Base-by-base conservation (phyloP, 1,140 invertebrate species). In the Armadillidium nasatum region DNA sequence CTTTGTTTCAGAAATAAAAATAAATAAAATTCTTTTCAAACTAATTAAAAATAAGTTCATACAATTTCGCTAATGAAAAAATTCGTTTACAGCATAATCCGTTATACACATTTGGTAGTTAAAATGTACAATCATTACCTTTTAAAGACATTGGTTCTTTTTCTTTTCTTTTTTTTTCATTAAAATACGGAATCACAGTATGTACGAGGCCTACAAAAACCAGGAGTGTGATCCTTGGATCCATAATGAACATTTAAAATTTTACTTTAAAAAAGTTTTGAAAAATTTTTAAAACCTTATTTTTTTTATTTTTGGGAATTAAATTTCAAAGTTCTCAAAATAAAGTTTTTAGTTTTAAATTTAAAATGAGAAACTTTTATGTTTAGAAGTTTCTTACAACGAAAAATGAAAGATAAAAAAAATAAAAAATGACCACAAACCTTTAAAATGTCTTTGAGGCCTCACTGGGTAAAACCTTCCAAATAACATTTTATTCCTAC, bases 11-110 rank as follows among this genome's bases (percentile, higher is more conserved):
- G 7, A 60, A n/a, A n/a, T n/a, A n/a, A n/a, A n/a, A n/a, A n/a
- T n/a, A n/a, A n/a, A n/a, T n/a, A n/a, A n/a, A n/a, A n/a, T n/a
- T n/a, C n/a, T n/a, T n/a, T n/a, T n/a, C n/a, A 13, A 60, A 60
- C 11, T 60, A 60, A 60, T 60, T 60, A 60, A 60, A 60, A 60
- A 60, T 60, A 60, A 15, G 50, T 60, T 60, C 50, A 60, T 19
- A 60, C 33, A 33, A 33, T 60, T 60, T 60, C 11, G 50, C 11
- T 19, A 60, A 60, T 13, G 7, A 60, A 60, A 60, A 60, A 60
- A 60, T 3, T 15, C 4, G 19, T 15, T 60, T 60, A 19, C 11
- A 60, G 50, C 50, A 60, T 60, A 60, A 13, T 19, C 19, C 11
- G 50, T 60, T 60, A 60, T 4, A 60, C 2, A 60, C 50, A 33